These are phyloP conservation scores for Iguana delicatissima DNA, from an alignment of 2,797 vertebrate genomes.

Conservation along the genomic window DNA sequence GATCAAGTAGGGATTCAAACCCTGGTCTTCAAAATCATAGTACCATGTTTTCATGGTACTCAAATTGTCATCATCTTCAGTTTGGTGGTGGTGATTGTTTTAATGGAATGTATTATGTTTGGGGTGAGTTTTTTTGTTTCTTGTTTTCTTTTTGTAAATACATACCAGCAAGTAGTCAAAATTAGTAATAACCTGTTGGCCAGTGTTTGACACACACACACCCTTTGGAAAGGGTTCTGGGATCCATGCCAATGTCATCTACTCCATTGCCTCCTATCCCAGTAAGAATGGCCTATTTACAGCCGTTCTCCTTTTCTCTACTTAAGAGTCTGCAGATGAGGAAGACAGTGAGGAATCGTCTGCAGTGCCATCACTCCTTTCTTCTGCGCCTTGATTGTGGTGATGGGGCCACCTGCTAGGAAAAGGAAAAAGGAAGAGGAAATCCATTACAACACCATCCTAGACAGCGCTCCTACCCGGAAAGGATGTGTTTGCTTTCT, in stretches of 20 bases:
- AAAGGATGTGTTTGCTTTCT: neutral
- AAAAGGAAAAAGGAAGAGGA: rapidly evolving
- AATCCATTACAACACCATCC: neutral
- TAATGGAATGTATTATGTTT: too few relatives aligned
- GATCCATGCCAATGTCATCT: neutral
- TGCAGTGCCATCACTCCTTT: neutral
- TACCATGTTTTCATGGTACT: too few relatives aligned
- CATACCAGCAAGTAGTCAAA: neutral
- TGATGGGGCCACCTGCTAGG: neutral
- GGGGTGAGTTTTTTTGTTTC: too few relatives aligned
- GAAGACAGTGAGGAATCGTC: neutral
- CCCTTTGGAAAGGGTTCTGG: too few relatives aligned
- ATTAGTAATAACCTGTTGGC: too few relatives aligned
- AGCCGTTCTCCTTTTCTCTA: neutral
- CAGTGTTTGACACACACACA: too few relatives aligned
- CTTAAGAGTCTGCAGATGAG: conserved; percentile 15
- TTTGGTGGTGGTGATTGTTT: too few relatives aligned
- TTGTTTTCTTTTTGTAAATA: neutral
- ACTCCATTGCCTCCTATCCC: neutral
- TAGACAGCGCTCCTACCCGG: rapidly evolving
- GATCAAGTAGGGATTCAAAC: too few relatives aligned
- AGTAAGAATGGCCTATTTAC: neutral
- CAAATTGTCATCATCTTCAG: too few relatives aligned
- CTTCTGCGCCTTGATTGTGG: neutral
- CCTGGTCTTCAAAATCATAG: too few relatives aligned